A percentile compares a stretch with the other conserved stretches of the same genome.
Evolutionary conservation across 2,113 vertebrate species (phyloP).

Genomic region (Xenus cinereus): DNA sequence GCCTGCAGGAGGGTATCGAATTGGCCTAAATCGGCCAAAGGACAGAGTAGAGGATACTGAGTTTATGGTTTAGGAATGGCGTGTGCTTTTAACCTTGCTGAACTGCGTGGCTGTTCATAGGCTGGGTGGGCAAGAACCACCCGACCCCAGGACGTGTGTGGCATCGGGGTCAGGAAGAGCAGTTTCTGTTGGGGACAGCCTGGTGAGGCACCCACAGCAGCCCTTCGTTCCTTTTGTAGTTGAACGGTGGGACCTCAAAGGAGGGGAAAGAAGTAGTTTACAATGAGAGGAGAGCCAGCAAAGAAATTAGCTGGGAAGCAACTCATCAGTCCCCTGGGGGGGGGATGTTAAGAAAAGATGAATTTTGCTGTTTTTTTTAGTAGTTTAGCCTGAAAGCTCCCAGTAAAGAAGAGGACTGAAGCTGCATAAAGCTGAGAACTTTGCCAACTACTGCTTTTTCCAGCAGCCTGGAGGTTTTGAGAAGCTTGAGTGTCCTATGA

Average conservation of each 20-base stretch:
- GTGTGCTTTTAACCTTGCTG: neutral
- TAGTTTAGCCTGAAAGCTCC: neutral
- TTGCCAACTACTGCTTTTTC: neutral
- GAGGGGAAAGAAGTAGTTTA: neutral
- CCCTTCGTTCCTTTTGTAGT: rapidly evolving
- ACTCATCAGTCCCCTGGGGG: neutral
- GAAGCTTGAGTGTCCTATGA: neutral
- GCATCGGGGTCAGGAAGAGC: neutral
- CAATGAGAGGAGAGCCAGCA: neutral
- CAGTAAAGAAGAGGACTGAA: neutral
- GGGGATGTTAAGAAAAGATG: neutral
- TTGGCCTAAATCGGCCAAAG: neutral
- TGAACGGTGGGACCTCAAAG: neutral
- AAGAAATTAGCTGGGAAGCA: neutral
- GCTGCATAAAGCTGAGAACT: neutral
- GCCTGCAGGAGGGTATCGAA: neutral
- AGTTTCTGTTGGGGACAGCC: neutral
- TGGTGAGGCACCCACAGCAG: neutral
- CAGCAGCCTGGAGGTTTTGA: neutral
- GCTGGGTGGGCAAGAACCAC: neutral
- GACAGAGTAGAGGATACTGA: neutral
- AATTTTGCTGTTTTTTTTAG: neutral
- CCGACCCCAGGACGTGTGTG: too few species aligned
- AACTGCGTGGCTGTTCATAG: neutral
- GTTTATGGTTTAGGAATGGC: neutral